These are phyloP conservation scores for Sturnira hondurensis DNA, from an alignment of 2,113 vertebrate species.

Conservation along the genomic window DNA sequence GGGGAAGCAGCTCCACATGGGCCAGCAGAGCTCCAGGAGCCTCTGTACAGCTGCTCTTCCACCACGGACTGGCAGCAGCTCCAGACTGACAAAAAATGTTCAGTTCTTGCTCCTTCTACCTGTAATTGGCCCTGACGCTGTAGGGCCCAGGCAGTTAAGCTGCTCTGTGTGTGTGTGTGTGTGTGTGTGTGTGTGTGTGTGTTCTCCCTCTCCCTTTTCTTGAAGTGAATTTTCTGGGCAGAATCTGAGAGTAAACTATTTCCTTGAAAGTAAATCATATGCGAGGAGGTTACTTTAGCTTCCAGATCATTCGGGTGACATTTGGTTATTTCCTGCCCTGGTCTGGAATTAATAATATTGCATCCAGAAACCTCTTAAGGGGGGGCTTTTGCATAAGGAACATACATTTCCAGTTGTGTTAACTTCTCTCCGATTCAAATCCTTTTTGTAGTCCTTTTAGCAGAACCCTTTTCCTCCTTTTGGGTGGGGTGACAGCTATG, in stretches of 20 bases:
- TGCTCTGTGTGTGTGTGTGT: no score
- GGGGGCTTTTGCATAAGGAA: neutral
- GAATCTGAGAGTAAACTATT: conserved; percentile 8
- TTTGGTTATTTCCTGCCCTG: conserved; percentile 30
- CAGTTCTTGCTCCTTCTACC: neutral
- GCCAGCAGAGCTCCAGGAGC: neutral
- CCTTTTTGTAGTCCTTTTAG: neutral
- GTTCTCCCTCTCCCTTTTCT: neutral
- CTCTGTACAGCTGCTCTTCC: neutral
- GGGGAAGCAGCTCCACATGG: neutral
- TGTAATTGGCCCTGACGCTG: neutral
- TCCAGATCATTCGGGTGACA: conserved; percentile 33
- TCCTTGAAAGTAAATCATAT: conserved; percentile 23
- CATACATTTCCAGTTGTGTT: neutral
- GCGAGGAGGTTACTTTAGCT: neutral
- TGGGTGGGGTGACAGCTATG: neutral
- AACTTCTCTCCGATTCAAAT: neutral
- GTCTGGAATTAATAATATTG: conserved; percentile 40
- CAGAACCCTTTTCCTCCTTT: neutral
- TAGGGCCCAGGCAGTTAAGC: neutral
- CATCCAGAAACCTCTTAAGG: neutral
- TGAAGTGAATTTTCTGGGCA: neutral
- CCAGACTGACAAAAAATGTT: neutral
- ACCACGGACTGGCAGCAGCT: neutral
- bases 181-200: no score